Evolutionary conservation across 2,797 vertebrate genomes (phyloP).

Genomic region (Danio albolineatus): DNA sequence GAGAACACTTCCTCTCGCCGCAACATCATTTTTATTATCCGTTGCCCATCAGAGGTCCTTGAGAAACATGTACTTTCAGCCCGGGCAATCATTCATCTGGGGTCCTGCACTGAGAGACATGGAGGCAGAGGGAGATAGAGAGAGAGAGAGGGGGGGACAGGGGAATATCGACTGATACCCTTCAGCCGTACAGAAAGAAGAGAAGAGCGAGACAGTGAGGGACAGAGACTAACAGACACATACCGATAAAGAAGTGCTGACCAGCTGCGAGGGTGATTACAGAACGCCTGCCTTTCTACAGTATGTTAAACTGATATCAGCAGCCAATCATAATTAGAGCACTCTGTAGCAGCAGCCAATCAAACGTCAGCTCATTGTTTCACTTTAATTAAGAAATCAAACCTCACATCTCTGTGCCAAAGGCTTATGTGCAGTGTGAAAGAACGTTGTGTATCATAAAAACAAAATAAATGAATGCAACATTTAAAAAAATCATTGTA

Average conservation of each 20-base stretch:
- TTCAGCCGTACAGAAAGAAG: slow-evolving; percentile 47
- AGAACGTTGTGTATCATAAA: background rate
- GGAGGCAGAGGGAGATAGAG: slow-evolving; percentile 42
- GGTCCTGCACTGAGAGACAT: slow-evolving; percentile 49
- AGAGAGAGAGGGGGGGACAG: slow-evolving; percentile 32
- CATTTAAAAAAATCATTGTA: background rate
- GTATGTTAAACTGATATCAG: slow-evolving; percentile 31
- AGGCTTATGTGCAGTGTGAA: background rate
- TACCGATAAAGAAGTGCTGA: slow-evolving; percentile 51
- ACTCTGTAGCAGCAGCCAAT: slow-evolving; percentile 37
- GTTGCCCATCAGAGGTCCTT: slow-evolving; percentile 69
- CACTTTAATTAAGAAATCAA: slow-evolving; percentile 30
- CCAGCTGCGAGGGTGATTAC: slow-evolving; percentile 45
- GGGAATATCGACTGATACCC: slow-evolving; percentile 57
- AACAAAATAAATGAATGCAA: too few species aligned
- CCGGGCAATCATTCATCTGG: slow-evolving; percentile 66
- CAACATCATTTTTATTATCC: slow-evolving; percentile 71
- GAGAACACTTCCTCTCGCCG: slow-evolving; percentile 64
- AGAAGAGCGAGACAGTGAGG: slow-evolving; percentile 35
- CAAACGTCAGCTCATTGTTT: slow-evolving; percentile 36
- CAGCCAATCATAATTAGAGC: slow-evolving; percentile 43
- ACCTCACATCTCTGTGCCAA: slow-evolving; percentile 22
- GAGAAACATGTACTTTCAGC: slow-evolving; percentile 70
- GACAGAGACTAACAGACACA: slow-evolving; percentile 37
- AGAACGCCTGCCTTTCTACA: slow-evolving; percentile 30